phyloP scores from a whole-genome alignment of 2,888 invertebrate species.

The Saturnia pavonia region DNA sequence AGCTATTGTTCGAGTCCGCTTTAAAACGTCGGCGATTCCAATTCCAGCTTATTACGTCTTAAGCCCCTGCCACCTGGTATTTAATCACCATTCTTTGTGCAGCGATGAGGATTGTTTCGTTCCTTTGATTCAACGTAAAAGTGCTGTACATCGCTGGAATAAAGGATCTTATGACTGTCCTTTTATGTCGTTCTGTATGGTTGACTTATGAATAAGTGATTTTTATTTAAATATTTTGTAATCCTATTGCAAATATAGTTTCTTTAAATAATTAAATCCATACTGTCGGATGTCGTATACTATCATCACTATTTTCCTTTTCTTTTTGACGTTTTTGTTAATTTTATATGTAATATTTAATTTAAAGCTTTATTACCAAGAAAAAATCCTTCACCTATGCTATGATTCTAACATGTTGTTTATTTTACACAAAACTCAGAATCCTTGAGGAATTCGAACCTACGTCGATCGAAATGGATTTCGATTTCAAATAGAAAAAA shows the following conservation, averaged over 20 bases:
- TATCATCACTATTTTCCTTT: not conserved
- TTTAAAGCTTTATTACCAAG: no score
- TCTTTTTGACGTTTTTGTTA: not conserved
- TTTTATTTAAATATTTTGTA: slow-evolving; percentile 1
- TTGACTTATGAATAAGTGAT: not conserved
- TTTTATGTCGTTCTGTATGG: slow-evolving; percentile 1
- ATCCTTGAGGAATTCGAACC: not conserved
- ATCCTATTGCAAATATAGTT: not conserved
- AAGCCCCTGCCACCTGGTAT: slow-evolving; percentile 35
- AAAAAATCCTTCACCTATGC: not conserved
- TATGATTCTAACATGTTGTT: not conserved
- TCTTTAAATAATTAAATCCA: not conserved
- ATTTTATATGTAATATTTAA: no score
- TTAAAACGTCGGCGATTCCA: slow-evolving; percentile 38
- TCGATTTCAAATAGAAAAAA: no score
- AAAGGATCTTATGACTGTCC: not conserved
- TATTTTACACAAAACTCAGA: not conserved
- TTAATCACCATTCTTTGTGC: slow-evolving; percentile 28
- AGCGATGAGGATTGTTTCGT: slow-evolving; percentile 19
- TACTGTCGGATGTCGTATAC: not conserved
- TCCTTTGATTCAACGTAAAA: slow-evolving; percentile 16
- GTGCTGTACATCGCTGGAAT: not conserved
- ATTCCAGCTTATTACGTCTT: slow-evolving; percentile 40
- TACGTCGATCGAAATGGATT: not conserved
- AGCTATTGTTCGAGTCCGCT: slow-evolving; percentile 54